Conservation (phyloP, 2,888 invertebrate genomes). For the Sthenelais limicola region DNA sequence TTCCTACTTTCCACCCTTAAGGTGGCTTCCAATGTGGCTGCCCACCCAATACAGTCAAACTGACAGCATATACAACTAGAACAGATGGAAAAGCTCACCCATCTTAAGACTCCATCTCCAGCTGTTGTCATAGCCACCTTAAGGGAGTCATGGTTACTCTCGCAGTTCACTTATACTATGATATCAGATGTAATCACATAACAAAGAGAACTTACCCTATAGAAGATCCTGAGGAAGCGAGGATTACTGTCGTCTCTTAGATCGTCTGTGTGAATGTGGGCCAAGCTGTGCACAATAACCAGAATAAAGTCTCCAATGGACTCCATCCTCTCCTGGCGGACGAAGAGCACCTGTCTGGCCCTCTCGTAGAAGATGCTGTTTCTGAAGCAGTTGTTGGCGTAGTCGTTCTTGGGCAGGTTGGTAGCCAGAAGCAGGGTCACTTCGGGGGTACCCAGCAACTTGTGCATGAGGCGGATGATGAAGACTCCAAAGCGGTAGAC, state of each 20-base stretch:
- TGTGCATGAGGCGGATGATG: conserved; percentile 62
- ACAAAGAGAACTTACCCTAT: conserved; percentile 58
- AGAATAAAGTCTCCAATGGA: conserved; percentile 70
- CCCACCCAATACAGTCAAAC: too few relatives aligned
- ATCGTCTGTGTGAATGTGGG: conserved; percentile 67
- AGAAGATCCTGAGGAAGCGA: conserved; percentile 66
- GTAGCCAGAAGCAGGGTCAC: conserved; percentile 68
- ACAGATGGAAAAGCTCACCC: too few relatives aligned
- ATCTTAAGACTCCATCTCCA: too few relatives aligned
- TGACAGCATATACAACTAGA: too few relatives aligned
- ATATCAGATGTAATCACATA: too few relatives aligned
- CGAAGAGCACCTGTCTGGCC: conserved; percentile 63
- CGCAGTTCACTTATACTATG: too few relatives aligned
- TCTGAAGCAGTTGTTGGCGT: conserved; percentile 61
- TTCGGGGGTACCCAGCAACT: conserved; percentile 58
- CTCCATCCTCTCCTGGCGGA: conserved; percentile 66
- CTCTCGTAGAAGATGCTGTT: conserved; percentile 68
- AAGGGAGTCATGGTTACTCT: too few relatives aligned
- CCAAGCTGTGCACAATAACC: conserved; percentile 67
- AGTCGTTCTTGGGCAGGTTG: conserved; percentile 67
- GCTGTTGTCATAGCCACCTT: too few relatives aligned
- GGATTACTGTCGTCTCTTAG: conserved; percentile 66
- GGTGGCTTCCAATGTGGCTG: too few relatives aligned
- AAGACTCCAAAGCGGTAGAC: conserved; percentile 69
- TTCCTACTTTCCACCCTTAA: too few relatives aligned